Percentiles rank a stretch among this genome's conserved stretches.
Conservation (phyloP, 2,113 vertebrate genomes). For the Sceloporus undulatus region DNA sequence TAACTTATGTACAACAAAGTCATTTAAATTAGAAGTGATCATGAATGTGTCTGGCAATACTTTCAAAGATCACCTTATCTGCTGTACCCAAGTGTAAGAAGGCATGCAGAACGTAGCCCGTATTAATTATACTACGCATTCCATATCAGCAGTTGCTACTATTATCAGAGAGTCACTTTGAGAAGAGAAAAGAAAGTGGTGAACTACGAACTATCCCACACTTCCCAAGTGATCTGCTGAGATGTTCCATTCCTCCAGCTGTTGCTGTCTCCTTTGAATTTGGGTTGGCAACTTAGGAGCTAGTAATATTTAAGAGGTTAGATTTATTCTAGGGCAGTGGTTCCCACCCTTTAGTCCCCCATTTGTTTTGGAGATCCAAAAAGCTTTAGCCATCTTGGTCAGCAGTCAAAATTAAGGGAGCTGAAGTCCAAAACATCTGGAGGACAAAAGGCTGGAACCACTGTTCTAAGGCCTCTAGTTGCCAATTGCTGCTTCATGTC, state of each 20-base stretch:
- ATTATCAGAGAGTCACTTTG: not conserved
- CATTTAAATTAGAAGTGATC: not conserved
- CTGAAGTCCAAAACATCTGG: too few species aligned
- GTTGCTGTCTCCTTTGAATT: not conserved
- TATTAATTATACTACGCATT: not conserved
- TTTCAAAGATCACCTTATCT: not conserved
- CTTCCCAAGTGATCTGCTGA: not conserved
- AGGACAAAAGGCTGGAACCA: too few species aligned
- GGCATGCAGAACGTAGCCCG: not conserved
- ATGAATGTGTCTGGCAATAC: not conserved
- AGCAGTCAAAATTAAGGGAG: too few species aligned
- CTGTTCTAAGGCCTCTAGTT: not conserved
- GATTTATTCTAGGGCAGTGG: not conserved
- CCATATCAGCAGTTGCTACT: not conserved
- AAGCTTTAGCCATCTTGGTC: too few species aligned
- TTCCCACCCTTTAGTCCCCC: not conserved
- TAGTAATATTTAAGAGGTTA: not conserved
- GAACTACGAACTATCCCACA: not conserved
- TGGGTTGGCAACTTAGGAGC: not conserved
- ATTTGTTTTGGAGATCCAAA: too few species aligned
- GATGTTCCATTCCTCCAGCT: not conserved
- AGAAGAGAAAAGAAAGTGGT: too few species aligned
- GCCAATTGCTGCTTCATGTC: not conserved
- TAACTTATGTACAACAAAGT: not conserved
- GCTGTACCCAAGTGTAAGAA: not conserved